Percentiles rank a stretch among this genome's conserved stretches.
Evolutionary conservation across 2,888 invertebrate genomes (phyloP).

Genomic region (Cyclophora albipunctata): DNA sequence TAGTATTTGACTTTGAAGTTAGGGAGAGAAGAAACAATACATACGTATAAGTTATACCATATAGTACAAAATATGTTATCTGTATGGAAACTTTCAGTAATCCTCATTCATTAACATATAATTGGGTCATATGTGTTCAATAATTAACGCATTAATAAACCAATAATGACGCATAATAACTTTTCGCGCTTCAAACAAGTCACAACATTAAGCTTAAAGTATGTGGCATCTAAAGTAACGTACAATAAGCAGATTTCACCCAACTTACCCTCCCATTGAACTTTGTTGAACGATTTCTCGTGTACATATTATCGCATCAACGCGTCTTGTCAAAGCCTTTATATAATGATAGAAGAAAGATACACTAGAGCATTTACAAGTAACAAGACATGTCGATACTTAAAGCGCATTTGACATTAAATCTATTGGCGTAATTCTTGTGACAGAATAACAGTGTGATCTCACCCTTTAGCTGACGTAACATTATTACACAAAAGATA

Average conservation of each 20-base stretch:
- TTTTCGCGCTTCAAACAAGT: constrained; percentile 21
- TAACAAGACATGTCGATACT: too few species aligned
- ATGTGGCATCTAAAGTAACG: constrained; percentile 23
- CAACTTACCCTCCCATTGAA: constrained; percentile 34
- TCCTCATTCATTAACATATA: too few species aligned
- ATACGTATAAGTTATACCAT: not conserved
- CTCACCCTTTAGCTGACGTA: too few species aligned
- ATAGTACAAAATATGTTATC: not conserved
- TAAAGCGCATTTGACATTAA: too few species aligned
- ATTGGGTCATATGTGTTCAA: not conserved
- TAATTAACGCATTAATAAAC: not conserved
- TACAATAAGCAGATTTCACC: constrained; percentile 56
- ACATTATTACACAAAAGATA: too few species aligned
- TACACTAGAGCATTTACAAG: too few species aligned
- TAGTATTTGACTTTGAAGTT: too few species aligned
- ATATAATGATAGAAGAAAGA: too few species aligned
- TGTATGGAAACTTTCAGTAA: too few species aligned
- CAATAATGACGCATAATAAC: not conserved
- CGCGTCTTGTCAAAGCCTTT: constrained; percentile 13
- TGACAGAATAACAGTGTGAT: too few species aligned
- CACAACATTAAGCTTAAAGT: constrained; percentile 49
- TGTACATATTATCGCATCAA: constrained; percentile 63
- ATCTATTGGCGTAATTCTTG: too few species aligned
- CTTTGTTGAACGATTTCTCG: constrained; percentile 63
- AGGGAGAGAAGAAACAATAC: not conserved